Percentiles rank a stretch among this genome's conserved stretches.
phyloP scores from a whole-genome alignment of 1,140 invertebrate genomes.

The Whitmania pigra region DNA sequence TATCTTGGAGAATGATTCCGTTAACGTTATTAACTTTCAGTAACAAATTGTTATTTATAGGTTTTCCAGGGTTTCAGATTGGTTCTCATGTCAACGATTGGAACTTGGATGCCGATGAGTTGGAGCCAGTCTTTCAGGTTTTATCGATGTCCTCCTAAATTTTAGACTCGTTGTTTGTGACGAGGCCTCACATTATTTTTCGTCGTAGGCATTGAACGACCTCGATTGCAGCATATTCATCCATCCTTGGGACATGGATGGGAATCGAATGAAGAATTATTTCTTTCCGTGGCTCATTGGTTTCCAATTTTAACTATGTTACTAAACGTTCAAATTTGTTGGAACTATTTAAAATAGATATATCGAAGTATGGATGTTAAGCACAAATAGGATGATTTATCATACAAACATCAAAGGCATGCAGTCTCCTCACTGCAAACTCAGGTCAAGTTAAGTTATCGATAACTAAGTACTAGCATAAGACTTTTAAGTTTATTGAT shows the following conservation, averaged over 20 bases:
- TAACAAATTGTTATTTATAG: conserved; percentile 27
- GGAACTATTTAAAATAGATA: too few relatives aligned
- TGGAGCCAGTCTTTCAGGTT: conserved; percentile 46
- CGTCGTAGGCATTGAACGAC: conserved; percentile 28
- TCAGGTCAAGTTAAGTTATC: too few relatives aligned
- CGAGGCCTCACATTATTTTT: background rate
- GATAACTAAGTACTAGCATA: too few relatives aligned
- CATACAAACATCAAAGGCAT: too few relatives aligned
- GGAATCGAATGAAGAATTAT: conserved; percentile 48
- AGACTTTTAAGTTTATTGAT: too few relatives aligned
- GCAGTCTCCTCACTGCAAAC: too few relatives aligned
- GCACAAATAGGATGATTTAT: too few relatives aligned
- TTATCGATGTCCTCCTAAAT: background rate
- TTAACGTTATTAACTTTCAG: background rate
- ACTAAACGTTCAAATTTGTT: too few relatives aligned
- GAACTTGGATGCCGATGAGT: conserved; percentile 48
- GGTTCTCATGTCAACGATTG: conserved; percentile 53
- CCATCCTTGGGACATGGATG: conserved; percentile 54
- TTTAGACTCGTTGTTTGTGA: background rate
- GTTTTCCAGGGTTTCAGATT: conserved; percentile 49
- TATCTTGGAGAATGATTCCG: too few relatives aligned
- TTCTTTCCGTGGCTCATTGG: conserved; percentile 55
- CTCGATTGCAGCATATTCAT: conserved; percentile 47
- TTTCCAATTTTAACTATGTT: conserved; percentile 27
- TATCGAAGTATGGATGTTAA: too few relatives aligned